phyloP scores from a whole-genome alignment of 2,888 invertebrate genomes.

The Anagyrus pseudococci region DNA sequence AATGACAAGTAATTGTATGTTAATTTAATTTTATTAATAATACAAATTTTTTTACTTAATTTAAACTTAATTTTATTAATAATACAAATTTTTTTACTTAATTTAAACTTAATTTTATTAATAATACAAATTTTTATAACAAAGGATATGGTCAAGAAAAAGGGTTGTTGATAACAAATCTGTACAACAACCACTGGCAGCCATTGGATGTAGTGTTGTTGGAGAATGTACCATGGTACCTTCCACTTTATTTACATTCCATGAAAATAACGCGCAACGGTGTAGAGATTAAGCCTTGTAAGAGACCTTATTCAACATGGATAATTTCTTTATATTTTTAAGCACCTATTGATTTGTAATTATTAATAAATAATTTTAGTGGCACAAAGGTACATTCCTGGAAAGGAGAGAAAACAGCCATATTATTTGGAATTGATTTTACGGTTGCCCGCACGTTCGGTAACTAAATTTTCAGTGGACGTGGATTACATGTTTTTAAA shows the following conservation, averaged over 20 bases:
- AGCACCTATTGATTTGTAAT: not conserved
- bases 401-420: constrained; percentile 81
- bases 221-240: constrained; percentile 91
- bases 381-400: constrained; percentile 70
- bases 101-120: not conserved
- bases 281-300: constrained; percentile 66
- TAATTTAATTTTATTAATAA: not conserved
- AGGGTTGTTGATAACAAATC: constrained; percentile 86
- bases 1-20: not conserved
- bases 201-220: constrained; percentile 80
- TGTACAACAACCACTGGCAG: constrained; percentile 82
- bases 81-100: not conserved
- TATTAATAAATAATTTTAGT: constrained; percentile 49
- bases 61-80: not conserved
- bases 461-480: constrained; percentile 82
- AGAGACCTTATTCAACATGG: constrained; percentile 27
- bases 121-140: constrained; percentile 11
- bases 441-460: constrained; percentile 79
- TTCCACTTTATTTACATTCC: constrained; percentile 89
- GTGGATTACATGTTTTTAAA: constrained; percentile 96
- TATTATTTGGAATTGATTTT: constrained; percentile 89
- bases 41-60: not conserved
- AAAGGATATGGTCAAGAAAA: constrained; percentile 89
- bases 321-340: not conserved
- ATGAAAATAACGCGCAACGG: constrained; percentile 71